Base-by-base conservation (phyloP, 1,140 invertebrate species). In the Caerostris extrusa region DNA sequence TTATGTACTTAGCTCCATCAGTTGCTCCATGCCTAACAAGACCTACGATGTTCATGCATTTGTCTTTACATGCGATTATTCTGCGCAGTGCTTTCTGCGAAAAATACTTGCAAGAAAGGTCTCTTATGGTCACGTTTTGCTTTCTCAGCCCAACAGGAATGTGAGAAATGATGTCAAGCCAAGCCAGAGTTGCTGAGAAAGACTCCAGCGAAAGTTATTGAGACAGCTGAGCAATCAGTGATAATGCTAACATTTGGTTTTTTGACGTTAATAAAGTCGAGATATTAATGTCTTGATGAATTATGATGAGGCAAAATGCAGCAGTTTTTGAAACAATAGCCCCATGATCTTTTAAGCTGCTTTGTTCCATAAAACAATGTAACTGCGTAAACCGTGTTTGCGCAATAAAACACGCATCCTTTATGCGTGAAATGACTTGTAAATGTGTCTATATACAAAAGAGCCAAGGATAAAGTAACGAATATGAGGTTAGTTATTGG, bases 1-100 rank as follows among this genome's bases (percentile, higher is more conserved):
- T 77, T 77, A 77, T 77, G 71, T 77, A 77, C 71, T 77, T 77
- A 77, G 71, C 71, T 50, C 34, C 71, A 12, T 50, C 71, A 77
- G 34, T 34, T 77, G 14, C 71, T 50, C 14, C 34, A 53, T 77
- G 5, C 8, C 34, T 77, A 77, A 77, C 71, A 77, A 77, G 71
- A 5, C 8, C 8, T 34, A 50, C 6, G 71, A 77, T 77, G 71
- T 77, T 4, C 17, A 14, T 34, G 71, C 12, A 53, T 77, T 50
- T 12, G 71, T 50, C 53, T 77, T 34, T 77, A 50, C 71, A 50
- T 50, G 7, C 53, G 34, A 77, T 77, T 50, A 77, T 77, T 12
- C 71, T 3, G 34, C 71, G 50, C 8, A 53, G 34, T 71, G 5
- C 6, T 77, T 50, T 77, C 71, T 77, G 34, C 50, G 53, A 77